Conservation (phyloP, 2,113 vertebrate species). For the Dasyornis broadbenti region DNA sequence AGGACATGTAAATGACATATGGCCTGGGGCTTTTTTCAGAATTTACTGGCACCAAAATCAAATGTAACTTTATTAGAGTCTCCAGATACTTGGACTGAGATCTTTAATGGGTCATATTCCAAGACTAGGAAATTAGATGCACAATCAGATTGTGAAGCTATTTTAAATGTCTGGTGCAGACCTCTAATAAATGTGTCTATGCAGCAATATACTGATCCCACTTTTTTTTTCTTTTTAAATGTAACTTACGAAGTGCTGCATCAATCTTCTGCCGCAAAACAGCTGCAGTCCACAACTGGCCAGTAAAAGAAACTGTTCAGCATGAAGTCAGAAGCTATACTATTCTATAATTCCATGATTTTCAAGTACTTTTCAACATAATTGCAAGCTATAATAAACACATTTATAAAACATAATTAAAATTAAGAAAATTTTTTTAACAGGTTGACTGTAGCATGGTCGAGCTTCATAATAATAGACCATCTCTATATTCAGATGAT, state of each 20-base stretch:
- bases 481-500: neutral
- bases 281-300: neutral
- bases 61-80: neutral
- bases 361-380: neutral
- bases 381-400: neutral
- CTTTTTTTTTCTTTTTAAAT: neutral
- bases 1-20: neutral
- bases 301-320: neutral
- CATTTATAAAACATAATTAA: neutral
- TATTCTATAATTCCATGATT: neutral
- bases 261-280: neutral
- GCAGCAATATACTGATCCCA: neutral
- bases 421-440: neutral
- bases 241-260: neutral
- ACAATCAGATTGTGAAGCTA: neutral
- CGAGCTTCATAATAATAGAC: neutral
- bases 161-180: neutral
- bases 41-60: neutral
- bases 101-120: neutral
- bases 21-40: neutral
- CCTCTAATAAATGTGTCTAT: neutral
- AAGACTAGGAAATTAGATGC: neutral
- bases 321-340: neutral
- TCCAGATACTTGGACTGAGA: neutral
- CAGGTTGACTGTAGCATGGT: neutral